Conservation (phyloP, 2,113 vertebrate species). For the Aplodontia rufa region DNA sequence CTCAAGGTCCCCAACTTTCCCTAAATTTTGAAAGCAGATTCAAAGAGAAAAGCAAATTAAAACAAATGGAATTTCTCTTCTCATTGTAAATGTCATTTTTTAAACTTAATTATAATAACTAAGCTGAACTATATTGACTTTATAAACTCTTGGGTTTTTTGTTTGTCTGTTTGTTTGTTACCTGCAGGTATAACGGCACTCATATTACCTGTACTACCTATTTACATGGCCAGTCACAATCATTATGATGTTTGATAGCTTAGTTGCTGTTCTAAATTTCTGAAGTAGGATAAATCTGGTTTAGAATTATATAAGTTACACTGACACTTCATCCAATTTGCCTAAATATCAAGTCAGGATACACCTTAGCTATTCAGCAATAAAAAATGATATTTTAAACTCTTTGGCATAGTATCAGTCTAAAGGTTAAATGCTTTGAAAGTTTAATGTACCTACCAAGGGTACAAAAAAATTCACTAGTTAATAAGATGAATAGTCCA, state of each 20-base stretch:
- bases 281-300: neutral
- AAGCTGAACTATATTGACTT: neutral
- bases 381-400: neutral
- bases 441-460: conserved; percentile 57
- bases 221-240: neutral
- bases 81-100: neutral
- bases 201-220: neutral
- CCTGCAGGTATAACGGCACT: neutral
- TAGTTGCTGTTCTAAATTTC: neutral
- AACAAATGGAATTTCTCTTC: neutral
- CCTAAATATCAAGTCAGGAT: conserved; percentile 57
- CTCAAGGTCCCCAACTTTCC: neutral
- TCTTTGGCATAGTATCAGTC: conserved; percentile 55
- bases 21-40: neutral
- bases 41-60: conserved; percentile 27
- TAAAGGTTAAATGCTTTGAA: conserved; percentile 69
- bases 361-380: conserved; percentile 16
- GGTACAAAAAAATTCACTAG: conserved; percentile 41
- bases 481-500: conserved; percentile 17
- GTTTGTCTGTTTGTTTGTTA: neutral
- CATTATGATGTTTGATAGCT: neutral
- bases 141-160: too few species aligned
- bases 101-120: neutral
- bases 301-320: conserved; percentile 10
- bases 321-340: conserved; percentile 30